Percentiles rank a stretch among this genome's conserved stretches.
phyloP scores from a whole-genome alignment of 2,888 invertebrate genomes.

The Lepidocyrtinus sp. region DNA sequence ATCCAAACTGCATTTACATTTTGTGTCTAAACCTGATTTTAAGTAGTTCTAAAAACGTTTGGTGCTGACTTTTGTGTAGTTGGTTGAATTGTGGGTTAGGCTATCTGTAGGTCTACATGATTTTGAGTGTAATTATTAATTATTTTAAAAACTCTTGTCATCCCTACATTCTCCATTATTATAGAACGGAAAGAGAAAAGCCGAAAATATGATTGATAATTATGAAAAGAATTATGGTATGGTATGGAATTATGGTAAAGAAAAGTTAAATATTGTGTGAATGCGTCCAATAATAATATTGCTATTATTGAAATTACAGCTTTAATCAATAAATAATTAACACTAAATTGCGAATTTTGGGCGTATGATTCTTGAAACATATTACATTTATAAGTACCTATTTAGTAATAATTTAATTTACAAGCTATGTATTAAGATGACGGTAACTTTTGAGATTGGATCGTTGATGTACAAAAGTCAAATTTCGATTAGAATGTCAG shows the following conservation, averaged over 20 bases:
- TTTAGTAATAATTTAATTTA: not conserved
- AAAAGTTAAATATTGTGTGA: not conserved
- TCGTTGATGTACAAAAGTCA: conserved; percentile 24
- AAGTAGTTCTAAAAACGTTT: too few relatives aligned
- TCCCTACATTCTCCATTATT: too few relatives aligned
- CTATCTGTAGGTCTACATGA: too few relatives aligned
- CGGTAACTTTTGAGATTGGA: not conserved
- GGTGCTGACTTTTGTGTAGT: too few relatives aligned
- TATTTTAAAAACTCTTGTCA: too few relatives aligned
- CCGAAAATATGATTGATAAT: too few relatives aligned
- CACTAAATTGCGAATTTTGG: not conserved
- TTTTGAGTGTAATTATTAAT: too few relatives aligned
- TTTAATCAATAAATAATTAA: not conserved
- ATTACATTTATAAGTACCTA: not conserved
- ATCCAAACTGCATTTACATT: too few relatives aligned
- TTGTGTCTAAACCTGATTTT: too few relatives aligned
- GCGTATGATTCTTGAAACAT: not conserved
- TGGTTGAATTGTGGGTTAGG: too few relatives aligned
- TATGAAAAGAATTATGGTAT: too few relatives aligned
- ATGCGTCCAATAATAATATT: conserved; percentile 2
- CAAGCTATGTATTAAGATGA: not conserved
- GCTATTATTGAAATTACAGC: not conserved
- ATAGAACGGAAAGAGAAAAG: too few relatives aligned
- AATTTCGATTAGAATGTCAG: conserved; percentile 12
- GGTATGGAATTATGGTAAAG: not conserved